These are phyloP conservation scores for Nettapus auritus DNA, from an alignment of 2,113 vertebrate genomes.

Conservation along the genomic window DNA sequence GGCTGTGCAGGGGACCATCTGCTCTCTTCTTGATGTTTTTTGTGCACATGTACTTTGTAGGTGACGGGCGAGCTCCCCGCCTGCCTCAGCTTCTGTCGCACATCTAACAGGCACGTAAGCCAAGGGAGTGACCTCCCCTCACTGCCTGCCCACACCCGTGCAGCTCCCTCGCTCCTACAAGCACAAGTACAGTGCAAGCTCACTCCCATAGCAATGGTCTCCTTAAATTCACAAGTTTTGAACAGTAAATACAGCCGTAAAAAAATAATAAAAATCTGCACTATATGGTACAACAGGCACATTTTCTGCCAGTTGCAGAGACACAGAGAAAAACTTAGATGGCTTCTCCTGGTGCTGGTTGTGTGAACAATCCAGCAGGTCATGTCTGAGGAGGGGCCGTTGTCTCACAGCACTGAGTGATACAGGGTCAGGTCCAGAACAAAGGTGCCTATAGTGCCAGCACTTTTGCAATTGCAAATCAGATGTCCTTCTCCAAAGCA, in stretches of 20 bases:
- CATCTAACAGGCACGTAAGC: accelerated
- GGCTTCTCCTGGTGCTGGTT: not conserved
- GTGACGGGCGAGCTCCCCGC: not conserved
- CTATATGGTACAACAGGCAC: not conserved
- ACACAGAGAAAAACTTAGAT: not conserved
- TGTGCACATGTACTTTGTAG: not conserved
- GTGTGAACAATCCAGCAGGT: not conserved
- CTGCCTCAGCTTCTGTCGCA: not conserved
- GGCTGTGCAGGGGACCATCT: not conserved
- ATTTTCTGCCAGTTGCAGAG: not conserved
- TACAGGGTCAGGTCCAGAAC: not conserved
- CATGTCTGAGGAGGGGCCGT: not conserved
- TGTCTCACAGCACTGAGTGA: not conserved
- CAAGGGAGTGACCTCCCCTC: accelerated
- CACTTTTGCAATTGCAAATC: not conserved
- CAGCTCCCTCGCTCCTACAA: not conserved
- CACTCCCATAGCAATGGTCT: not conserved
- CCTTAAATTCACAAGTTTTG: not conserved
- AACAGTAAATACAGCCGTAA: not conserved
- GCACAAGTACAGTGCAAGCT: accelerated
- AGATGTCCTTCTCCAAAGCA: not conserved
- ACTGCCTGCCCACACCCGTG: not conserved
- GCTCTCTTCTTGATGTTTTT: not conserved
- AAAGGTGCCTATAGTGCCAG: accelerated
- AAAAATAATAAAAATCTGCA: not conserved